These are phyloP conservation scores for Gila robusta DNA, from an alignment of 2,797 vertebrate species.

Conservation along the genomic window DNA sequence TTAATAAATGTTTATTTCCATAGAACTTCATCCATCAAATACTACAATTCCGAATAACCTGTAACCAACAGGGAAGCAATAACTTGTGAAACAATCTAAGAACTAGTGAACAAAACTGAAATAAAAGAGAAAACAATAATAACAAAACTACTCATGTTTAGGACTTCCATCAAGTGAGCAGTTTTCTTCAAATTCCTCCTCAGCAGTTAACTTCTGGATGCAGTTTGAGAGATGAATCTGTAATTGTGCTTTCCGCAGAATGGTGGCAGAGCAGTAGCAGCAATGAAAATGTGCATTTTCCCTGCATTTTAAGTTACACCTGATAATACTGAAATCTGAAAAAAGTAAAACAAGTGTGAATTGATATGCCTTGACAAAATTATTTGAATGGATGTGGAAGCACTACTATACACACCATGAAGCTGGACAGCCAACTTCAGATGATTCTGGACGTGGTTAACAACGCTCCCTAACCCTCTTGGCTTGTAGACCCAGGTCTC, in stretches of 20 bases:
- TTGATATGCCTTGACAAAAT: background rate
- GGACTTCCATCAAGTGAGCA: constrained; percentile 12
- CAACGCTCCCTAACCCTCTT: constrained; percentile 3
- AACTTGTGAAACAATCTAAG: background rate
- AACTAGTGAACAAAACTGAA: background rate
- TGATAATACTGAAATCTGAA: constrained; percentile 14
- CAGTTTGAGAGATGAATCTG: constrained; percentile 5
- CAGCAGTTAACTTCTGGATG: constrained; percentile 9
- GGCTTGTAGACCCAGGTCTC: constrained; percentile 26
- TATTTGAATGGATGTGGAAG: background rate
- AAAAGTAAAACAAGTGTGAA: background rate
- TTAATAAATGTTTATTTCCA: constrained; percentile 8
- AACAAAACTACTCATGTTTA: background rate
- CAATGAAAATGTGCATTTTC: constrained; percentile 27
- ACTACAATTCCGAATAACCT: background rate
- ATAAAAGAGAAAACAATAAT: background rate
- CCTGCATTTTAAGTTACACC: constrained; percentile 27
- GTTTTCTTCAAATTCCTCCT: constrained; percentile 1
- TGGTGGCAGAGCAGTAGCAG: constrained; percentile 27
- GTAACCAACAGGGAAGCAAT: background rate
- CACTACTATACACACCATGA: background rate
- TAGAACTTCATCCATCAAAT: background rate
- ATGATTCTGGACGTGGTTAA: constrained; percentile 19
- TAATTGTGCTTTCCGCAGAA: constrained; percentile 3
- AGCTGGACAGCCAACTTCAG: constrained; percentile 10